phyloP scores from a whole-genome alignment of 2,888 invertebrate species.

The Acrobasis repandana region DNA sequence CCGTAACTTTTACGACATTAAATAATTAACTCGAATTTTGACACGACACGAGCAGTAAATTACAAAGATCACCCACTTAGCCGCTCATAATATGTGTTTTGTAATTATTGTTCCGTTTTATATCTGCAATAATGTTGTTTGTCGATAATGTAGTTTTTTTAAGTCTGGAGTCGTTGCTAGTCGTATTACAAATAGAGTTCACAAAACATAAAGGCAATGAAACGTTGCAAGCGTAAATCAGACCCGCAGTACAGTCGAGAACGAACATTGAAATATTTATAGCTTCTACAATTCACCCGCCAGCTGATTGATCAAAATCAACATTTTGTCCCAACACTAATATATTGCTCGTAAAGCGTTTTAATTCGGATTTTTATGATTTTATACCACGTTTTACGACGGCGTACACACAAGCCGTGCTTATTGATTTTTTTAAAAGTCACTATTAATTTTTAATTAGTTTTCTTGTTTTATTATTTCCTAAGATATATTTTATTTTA shows the following conservation, averaged over 20 bases:
- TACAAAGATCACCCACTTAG: slow-evolving; percentile 10
- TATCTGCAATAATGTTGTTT: neutral
- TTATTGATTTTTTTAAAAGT: slow-evolving; percentile 16
- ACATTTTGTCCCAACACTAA: slow-evolving; percentile 29
- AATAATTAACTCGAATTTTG: slow-evolving; percentile 11
- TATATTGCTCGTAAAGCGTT: slow-evolving; percentile 28
- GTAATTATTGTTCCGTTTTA: neutral
- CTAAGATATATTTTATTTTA: neutral
- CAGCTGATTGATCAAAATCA: slow-evolving; percentile 32
- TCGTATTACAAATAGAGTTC: neutral
- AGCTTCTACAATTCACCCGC: slow-evolving; percentile 13
- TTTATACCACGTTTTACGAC: slow-evolving; percentile 22
- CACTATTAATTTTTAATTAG: slow-evolving; percentile 10
- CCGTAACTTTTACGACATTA: slow-evolving; percentile 12
- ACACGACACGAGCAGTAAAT: neutral
- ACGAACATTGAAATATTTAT: slow-evolving; percentile 20
- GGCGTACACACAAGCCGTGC: slow-evolving; percentile 2
- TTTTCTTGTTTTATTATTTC: slow-evolving; percentile 12
- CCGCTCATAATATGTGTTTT: neutral
- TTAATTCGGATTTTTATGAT: slow-evolving; percentile 28
- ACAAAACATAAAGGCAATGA: neutral
- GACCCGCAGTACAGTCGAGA: neutral
- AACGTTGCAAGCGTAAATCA: neutral
- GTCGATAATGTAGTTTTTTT: neutral
- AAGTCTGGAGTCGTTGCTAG: neutral